Conservation (phyloP, 2,113 vertebrate genomes). For the Neotoma lepida region DNA sequence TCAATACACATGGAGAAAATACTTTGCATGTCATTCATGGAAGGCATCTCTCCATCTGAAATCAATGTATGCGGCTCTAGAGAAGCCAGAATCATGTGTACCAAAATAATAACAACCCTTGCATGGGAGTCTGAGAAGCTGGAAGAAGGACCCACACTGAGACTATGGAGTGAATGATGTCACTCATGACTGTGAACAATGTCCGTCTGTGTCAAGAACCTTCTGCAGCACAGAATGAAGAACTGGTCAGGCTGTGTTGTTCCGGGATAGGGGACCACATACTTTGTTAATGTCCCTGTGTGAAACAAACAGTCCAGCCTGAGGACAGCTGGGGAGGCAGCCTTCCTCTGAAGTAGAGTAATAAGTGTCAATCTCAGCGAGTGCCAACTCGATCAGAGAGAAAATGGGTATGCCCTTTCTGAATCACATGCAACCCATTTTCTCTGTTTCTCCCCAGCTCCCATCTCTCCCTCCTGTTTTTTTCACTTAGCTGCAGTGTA, state of each 20-base stretch:
- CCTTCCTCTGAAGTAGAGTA: neutral
- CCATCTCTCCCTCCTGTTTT: neutral
- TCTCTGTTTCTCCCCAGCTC: neutral
- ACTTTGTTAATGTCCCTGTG: neutral
- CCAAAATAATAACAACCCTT: neutral
- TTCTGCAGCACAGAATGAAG: neutral
- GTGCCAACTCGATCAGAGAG: neutral
- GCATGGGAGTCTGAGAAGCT: neutral
- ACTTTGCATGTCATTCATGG: neutral
- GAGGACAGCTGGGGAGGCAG: neutral
- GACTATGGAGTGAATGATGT: neutral
- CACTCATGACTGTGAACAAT: neutral
- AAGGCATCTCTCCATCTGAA: neutral
- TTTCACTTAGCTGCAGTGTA: neutral
- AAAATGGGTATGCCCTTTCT: neutral
- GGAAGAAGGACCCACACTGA: neutral
- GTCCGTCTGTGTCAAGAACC: neutral
- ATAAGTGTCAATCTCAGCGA: neutral
- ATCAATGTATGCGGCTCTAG: neutral
- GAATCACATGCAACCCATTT: neutral
- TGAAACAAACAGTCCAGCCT: neutral
- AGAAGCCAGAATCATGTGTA: neutral
- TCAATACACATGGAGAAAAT: neutral
- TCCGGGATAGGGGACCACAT: neutral
- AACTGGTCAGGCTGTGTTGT: constrained; percentile 33